Percentiles rank a stretch among this genome's conserved stretches.
Evolutionary conservation across 1,140 invertebrate genomes (phyloP).

Genomic region (Pogonognathellus flavescens): DNA sequence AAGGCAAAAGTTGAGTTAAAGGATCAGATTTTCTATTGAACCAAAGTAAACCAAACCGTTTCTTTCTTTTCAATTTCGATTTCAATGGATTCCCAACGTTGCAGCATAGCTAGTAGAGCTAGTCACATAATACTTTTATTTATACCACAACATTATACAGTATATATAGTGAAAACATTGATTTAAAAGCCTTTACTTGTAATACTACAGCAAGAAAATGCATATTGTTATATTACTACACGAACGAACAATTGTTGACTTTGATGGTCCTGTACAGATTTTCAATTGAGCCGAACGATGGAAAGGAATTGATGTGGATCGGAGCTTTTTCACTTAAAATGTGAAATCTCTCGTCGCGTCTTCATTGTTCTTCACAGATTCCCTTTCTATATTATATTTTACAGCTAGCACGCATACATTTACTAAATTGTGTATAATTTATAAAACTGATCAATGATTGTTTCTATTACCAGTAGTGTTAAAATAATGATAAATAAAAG

Average conservation of each 20-base stretch:
- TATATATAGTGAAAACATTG: background rate
- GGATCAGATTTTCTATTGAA: background rate
- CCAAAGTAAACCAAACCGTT: conserved; percentile 16
- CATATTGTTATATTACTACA: background rate
- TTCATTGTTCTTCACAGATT: conserved; percentile 31
- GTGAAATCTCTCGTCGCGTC: conserved; percentile 4
- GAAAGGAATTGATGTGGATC: conserved; percentile 27
- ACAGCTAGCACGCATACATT: too few species aligned
- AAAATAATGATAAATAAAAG: too few species aligned
- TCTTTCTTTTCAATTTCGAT: background rate
- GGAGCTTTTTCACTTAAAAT: conserved; percentile 22
- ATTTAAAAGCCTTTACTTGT: too few species aligned
- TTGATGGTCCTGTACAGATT: background rate
- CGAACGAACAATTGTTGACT: conserved; percentile 4
- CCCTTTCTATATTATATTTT: background rate
- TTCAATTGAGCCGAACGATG: background rate
- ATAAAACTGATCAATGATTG: too few species aligned
- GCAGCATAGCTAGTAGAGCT: too few species aligned
- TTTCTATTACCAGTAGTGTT: too few species aligned
- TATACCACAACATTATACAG: background rate
- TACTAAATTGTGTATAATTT: too few species aligned
- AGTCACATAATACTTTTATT: too few species aligned
- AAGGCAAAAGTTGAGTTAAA: conserved; percentile 24
- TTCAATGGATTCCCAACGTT: background rate
- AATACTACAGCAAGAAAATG: too few species aligned